Conservation (phyloP, 2,888 invertebrate species). For the Temnothorax ravouxi region DNA sequence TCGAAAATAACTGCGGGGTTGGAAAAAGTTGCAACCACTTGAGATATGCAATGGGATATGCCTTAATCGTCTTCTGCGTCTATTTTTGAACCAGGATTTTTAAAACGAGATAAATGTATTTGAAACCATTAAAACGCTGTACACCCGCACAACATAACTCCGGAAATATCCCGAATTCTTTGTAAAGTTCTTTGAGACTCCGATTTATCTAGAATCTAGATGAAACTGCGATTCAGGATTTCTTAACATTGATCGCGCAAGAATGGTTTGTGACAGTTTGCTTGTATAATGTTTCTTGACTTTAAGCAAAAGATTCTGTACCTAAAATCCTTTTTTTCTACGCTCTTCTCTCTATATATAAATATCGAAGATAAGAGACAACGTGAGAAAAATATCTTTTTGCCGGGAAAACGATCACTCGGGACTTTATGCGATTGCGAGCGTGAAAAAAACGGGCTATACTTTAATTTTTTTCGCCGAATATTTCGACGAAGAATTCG, state of each 20-base stretch:
- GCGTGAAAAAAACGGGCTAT: not conserved
- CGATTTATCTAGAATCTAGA: slow-evolving; percentile 4
- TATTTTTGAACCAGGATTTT: too few species aligned
- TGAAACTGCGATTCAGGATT: not conserved
- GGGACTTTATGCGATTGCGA: not conserved
- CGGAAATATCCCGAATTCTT: not conserved
- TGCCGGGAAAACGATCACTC: not conserved
- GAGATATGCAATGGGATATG: not conserved
- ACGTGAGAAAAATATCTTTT: not conserved
- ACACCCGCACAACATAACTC: not conserved
- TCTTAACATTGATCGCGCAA: not conserved
- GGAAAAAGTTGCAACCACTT: not conserved
- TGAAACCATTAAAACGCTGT: not conserved
- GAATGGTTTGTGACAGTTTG: not conserved
- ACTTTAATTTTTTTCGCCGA: not conserved
- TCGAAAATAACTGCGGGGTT: slow-evolving; percentile 11
- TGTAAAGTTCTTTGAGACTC: not conserved
- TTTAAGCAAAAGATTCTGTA: not conserved
- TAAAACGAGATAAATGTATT: not conserved
- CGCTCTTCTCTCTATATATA: not conserved
- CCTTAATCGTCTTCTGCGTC: not conserved
- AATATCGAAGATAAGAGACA: not conserved
- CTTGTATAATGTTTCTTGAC: not conserved
- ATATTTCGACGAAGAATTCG: slow-evolving; percentile 34
- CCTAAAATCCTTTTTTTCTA: not conserved